These are phyloP conservation scores for Tigriopus japonicus DNA, from an alignment of 1,140 invertebrate species.

Conservation along the genomic window DNA sequence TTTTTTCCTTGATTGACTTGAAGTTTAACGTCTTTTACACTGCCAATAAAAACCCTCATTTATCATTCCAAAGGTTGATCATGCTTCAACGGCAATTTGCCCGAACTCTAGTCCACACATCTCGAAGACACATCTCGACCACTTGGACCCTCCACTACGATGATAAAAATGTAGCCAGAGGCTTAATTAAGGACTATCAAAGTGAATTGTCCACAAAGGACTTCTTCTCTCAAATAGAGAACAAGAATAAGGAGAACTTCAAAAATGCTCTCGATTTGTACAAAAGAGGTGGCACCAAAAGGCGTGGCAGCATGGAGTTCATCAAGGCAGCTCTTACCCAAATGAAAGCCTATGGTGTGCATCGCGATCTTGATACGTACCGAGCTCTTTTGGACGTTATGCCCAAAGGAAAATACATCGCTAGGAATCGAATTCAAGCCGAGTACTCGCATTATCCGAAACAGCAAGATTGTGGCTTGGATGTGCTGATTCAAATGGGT, in stretches of 20 bases:
- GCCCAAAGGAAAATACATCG: conserved; percentile 73
- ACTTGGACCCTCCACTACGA: no score
- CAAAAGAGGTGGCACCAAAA: conserved; percentile 34
- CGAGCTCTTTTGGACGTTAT: conserved; percentile 74
- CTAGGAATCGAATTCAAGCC: conserved; percentile 54
- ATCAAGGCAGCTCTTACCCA: conserved; percentile 66
- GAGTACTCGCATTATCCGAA: conserved; percentile 82
- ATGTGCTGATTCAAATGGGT: conserved; percentile 77
- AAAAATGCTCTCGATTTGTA: conserved; percentile 52
- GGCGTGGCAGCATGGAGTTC: conserved; percentile 74
- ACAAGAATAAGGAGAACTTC: conserved; percentile 52
- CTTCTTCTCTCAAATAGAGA: conserved; percentile 32
- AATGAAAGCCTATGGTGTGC: conserved; percentile 74
- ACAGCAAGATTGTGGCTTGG: conserved; percentile 76
- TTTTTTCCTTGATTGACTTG: no score
- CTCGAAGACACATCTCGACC: no score
- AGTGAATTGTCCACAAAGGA: conserved; percentile 9
- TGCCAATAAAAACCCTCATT: no score
- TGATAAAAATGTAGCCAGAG: background rate
- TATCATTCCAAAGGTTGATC: background rate
- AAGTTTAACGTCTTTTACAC: no score
- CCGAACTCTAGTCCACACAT: background rate
- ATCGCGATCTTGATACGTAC: conserved; percentile 76
- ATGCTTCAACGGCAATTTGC: background rate
- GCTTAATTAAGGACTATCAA: background rate